A percentile compares a stretch with the other conserved stretches of the same genome.
phyloP scores from a whole-genome alignment of 1,140 invertebrate species.

The Pogonomyrmex californicus region DNA sequence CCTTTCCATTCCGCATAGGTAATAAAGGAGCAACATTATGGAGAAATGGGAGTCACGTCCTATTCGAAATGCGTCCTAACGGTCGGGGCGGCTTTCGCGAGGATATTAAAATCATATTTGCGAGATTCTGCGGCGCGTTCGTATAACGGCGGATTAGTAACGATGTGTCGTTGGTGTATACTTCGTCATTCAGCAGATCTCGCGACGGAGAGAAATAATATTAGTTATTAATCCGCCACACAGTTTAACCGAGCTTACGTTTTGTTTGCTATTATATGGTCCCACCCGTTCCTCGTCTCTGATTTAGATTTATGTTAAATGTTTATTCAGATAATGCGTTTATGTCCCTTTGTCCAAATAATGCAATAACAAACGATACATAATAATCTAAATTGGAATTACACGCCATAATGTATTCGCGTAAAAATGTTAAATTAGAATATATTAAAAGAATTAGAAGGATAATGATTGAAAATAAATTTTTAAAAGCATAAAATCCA shows the following conservation, averaged over 20 bases:
- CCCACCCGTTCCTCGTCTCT: not conserved
- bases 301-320: constrained; percentile 42
- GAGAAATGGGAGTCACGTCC: constrained; percentile 10
- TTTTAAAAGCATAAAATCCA: not conserved
- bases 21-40: constrained; percentile 58
- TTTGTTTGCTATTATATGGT: constrained; percentile 13
- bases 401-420: not conserved
- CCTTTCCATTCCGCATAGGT: constrained; percentile 37
- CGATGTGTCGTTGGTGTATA: constrained; percentile 43
- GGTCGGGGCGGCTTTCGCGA: constrained; percentile 36
- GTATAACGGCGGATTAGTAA: constrained; percentile 54
- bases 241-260: constrained; percentile 19
- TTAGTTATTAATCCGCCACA: constrained; percentile 50
- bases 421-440: not conserved
- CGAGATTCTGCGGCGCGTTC: constrained; percentile 37
- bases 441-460: not conserved
- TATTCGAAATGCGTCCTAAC: constrained; percentile 44
- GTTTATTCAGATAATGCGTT: constrained; percentile 42
- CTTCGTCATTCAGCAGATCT: constrained; percentile 46
- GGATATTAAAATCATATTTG: constrained; percentile 64
- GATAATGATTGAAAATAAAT: not conserved
- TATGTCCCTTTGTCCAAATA: constrained; percentile 27
- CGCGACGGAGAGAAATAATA: constrained; percentile 22
- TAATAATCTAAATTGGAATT: constrained; percentile 27
- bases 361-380: constrained; percentile 3